Evolutionary conservation across 2,888 invertebrate species (phyloP).

Genomic region (Magallana nippona): DNA sequence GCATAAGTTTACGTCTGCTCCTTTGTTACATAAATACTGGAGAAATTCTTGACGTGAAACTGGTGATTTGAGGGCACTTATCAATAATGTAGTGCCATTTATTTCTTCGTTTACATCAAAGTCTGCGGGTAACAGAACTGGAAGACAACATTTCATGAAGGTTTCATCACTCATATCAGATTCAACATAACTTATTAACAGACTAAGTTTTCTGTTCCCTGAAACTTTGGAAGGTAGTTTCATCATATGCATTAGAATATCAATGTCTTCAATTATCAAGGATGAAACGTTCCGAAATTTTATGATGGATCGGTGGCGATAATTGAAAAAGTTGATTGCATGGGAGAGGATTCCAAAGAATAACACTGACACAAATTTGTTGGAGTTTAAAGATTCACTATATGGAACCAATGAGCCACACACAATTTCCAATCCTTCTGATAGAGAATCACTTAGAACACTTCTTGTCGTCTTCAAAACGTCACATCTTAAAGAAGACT

Average conservation of each 20-base stretch:
- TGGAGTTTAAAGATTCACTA: not conserved
- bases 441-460: not conserved
- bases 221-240: not conserved
- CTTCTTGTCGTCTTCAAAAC: not conserved
- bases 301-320: not conserved
- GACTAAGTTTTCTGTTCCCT: not conserved
- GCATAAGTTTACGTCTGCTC: slow-evolving; percentile 6
- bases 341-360: not conserved
- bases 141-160: not conserved
- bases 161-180: slow-evolving; percentile 17
- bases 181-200: not conserved
- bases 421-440: not conserved
- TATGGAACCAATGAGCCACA: not conserved
- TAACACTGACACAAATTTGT: not conserved
- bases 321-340: not conserved
- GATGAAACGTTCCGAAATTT: slow-evolving; percentile 1
- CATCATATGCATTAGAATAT: not conserved
- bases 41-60: not conserved
- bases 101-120: not conserved
- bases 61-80: not conserved
- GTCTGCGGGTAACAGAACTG: not conserved
- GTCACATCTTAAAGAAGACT: not conserved
- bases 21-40: slow-evolving; percentile 5
- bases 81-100: not conserved
- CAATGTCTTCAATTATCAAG: not conserved